Percentiles rank a stretch among this genome's conserved stretches.
Evolutionary conservation across 2,113 vertebrate genomes (phyloP).

Genomic region (Stigmatopora nigra): DNA sequence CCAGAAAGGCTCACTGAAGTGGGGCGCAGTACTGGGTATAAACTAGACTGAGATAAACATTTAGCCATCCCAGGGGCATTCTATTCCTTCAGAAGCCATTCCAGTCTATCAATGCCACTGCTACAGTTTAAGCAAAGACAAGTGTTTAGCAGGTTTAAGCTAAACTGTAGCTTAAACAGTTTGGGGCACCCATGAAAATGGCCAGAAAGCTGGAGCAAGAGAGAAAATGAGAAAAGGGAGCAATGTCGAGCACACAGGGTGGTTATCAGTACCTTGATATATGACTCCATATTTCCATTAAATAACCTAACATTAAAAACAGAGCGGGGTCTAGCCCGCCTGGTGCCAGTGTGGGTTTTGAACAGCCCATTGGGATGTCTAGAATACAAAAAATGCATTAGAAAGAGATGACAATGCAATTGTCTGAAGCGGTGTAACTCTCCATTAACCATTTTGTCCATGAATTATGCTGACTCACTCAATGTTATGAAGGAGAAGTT

Average conservation of each 20-base stretch:
- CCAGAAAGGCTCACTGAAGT: slow-evolving; percentile 39
- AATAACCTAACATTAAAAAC: slow-evolving; percentile 92
- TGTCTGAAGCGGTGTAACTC: neutral
- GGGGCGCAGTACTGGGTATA: slow-evolving; percentile 51
- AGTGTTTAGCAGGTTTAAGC: slow-evolving; percentile 44
- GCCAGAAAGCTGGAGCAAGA: slow-evolving; percentile 50
- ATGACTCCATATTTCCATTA: slow-evolving; percentile 94
- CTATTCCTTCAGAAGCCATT: slow-evolving; percentile 38
- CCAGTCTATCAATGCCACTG: slow-evolving; percentile 48
- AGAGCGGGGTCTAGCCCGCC: slow-evolving; percentile 83
- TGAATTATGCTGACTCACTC: slow-evolving; percentile 13
- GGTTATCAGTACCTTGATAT: slow-evolving; percentile 83
- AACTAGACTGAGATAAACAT: slow-evolving; percentile 47
- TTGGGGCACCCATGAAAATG: slow-evolving; percentile 43
- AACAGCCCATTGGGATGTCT: slow-evolving; percentile 86
- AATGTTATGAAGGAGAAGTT: slow-evolving; percentile 12
- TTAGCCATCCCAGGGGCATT: slow-evolving; percentile 30
- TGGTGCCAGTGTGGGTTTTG: slow-evolving; percentile 86
- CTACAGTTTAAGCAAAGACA: slow-evolving; percentile 59
- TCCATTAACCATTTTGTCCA: slow-evolving; percentile 1
- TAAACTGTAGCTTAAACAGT: slow-evolving; percentile 37
- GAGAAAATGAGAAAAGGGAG: slow-evolving; percentile 68
- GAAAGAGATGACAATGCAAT: slow-evolving; percentile 25
- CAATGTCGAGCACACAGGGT: slow-evolving; percentile 56
- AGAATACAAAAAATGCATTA: slow-evolving; percentile 74